phyloP scores from a whole-genome alignment of 2,797 vertebrate species.

The Sebastes kiyomatsui region DNA sequence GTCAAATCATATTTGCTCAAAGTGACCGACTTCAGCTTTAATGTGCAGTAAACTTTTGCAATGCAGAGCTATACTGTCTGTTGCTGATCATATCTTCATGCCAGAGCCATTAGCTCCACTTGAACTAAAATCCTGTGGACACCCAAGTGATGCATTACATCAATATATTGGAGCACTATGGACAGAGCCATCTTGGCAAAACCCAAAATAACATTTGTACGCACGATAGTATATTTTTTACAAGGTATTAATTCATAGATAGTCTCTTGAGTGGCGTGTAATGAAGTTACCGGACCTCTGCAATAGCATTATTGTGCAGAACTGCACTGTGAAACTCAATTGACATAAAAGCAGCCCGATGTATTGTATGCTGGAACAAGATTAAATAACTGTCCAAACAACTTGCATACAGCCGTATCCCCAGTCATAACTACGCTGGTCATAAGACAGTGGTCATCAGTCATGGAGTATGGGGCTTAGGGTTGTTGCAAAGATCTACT shows the following conservation, averaged over 20 bases:
- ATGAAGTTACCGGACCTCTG: constrained; percentile 53
- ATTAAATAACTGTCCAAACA: constrained; percentile 58
- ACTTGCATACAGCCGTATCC: constrained; percentile 5
- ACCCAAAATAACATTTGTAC: constrained; percentile 46
- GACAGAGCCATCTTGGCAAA: constrained; percentile 1
- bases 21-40: neutral
- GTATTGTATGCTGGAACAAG: constrained; percentile 19
- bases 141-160: neutral
- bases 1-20: neutral
- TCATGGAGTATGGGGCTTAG: neutral
- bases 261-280: constrained; percentile 49
- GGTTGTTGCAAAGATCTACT: constrained; percentile 7
- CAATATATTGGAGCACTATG: neutral
- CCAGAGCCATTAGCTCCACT: neutral
- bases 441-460: constrained; percentile 38
- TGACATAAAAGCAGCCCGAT: constrained; percentile 58
- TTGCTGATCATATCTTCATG: neutral
- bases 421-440: constrained; percentile 19
- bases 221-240: constrained; percentile 12
- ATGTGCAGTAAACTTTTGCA: constrained; percentile 1
- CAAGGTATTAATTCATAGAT: constrained; percentile 35
- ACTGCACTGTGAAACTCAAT: constrained; percentile 55
- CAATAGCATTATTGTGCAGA: constrained; percentile 49
- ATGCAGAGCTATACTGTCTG: neutral
- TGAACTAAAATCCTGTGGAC: constrained; percentile 16